These are phyloP conservation scores for Catostomus latipinnis DNA, from an alignment of 2,797 vertebrate species.

Conservation along the genomic window DNA sequence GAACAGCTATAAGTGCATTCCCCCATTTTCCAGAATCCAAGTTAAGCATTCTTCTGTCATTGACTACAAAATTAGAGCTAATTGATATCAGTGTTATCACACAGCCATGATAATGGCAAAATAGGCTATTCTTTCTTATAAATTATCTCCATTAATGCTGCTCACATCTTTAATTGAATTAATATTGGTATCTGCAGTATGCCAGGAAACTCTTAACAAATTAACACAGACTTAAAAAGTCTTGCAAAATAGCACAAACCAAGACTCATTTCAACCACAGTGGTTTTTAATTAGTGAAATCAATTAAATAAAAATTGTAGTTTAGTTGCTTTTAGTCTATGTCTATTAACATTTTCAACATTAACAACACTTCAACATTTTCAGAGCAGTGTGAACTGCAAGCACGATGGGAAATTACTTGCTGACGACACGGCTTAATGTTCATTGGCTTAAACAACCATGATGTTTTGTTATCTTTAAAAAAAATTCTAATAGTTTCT, in stretches of 20 bases:
- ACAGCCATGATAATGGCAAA: slow-evolving; percentile 19
- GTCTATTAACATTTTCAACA: too few relatives aligned
- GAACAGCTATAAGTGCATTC: slow-evolving; percentile 14
- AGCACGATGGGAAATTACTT: too few relatives aligned
- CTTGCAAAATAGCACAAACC: not conserved
- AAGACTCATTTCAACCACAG: not conserved
- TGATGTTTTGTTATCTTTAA: too few relatives aligned
- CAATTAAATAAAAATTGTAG: not conserved
- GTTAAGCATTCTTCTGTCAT: slow-evolving; percentile 1
- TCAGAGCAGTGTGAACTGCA: too few relatives aligned
- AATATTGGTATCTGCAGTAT: slow-evolving; percentile 22
- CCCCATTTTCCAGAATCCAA: not conserved
- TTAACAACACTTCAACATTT: too few relatives aligned
- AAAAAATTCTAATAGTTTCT: too few relatives aligned
- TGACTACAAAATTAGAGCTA: slow-evolving; percentile 1
- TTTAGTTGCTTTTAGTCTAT: too few relatives aligned
- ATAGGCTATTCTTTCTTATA: slow-evolving; percentile 16
- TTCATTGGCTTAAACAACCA: too few relatives aligned
- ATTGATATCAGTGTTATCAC: slow-evolving; percentile 25
- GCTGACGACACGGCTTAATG: too few relatives aligned
- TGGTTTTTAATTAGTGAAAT: not conserved
- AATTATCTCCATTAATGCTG: slow-evolving; percentile 25
- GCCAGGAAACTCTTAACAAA: slow-evolving; percentile 6
- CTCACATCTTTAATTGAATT: slow-evolving; percentile 44
- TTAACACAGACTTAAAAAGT: slow-evolving; percentile 9